phyloP scores from a whole-genome alignment of 2,797 vertebrate species.

The Parauchenoglanis punctatus region DNA sequence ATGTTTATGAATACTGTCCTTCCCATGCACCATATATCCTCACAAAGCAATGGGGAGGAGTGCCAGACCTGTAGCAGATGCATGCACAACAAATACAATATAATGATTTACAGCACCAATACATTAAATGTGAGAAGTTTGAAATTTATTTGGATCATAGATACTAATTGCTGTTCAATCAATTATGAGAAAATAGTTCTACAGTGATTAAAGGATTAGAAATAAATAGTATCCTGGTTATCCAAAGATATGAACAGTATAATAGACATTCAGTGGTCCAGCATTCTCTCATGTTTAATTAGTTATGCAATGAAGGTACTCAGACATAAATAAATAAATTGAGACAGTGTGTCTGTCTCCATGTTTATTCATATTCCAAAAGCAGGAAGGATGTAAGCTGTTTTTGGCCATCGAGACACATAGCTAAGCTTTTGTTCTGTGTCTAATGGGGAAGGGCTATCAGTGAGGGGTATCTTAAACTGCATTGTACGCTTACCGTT shows the following conservation, averaged over 20 bases:
- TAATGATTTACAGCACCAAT: not conserved
- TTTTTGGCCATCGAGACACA: slow-evolving; percentile 74
- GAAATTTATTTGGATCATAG: not conserved
- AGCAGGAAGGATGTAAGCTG: slow-evolving; percentile 81
- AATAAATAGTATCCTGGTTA: not conserved
- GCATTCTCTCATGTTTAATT: slow-evolving; percentile 69
- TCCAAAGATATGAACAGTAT: not conserved
- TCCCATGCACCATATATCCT: not conserved
- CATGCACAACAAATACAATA: not conserved
- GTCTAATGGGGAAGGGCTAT: slow-evolving; percentile 69
- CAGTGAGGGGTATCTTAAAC: slow-evolving; percentile 77
- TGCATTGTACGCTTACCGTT: slow-evolving; percentile 72
- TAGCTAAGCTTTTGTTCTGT: slow-evolving; percentile 75
- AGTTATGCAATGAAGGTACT: slow-evolving; percentile 65
- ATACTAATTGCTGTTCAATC: slow-evolving; percentile 10
- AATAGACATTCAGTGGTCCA: not conserved
- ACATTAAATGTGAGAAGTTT: not conserved
- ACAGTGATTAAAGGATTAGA: not conserved
- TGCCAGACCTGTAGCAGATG: not conserved
- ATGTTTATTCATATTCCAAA: slow-evolving; percentile 73
- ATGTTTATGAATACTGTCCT: slow-evolving; percentile 33
- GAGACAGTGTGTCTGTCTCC: slow-evolving; percentile 75
- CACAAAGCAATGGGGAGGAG: not conserved
- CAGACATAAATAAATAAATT: slow-evolving; percentile 73
- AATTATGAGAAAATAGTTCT: not conserved